Evolutionary conservation across 2,888 invertebrate species (phyloP).

Genomic region (Erpobdella octoculata): DNA sequence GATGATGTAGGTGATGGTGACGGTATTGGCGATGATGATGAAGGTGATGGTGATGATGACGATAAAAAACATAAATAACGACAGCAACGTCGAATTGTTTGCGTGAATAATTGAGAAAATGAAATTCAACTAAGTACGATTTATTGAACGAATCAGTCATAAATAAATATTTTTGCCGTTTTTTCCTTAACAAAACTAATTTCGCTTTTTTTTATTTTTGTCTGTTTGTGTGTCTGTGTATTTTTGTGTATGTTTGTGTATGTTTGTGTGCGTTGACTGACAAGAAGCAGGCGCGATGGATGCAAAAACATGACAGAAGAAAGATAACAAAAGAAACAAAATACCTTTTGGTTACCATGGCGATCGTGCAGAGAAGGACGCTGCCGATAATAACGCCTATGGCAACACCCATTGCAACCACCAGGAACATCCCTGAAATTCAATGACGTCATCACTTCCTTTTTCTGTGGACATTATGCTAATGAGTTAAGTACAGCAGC

Average conservation of each 20-base stretch:
- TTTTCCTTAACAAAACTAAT: too few relatives aligned
- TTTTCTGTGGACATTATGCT: too few relatives aligned
- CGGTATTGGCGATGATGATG: not conserved
- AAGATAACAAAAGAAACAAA: not conserved
- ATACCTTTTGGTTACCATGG: slow-evolving; percentile 24
- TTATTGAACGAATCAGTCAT: not conserved
- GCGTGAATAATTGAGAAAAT: not conserved
- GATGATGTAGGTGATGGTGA: not conserved
- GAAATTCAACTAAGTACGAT: not conserved
- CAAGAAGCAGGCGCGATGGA: too few relatives aligned
- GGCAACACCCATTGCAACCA: slow-evolving; percentile 23
- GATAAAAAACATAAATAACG: not conserved
- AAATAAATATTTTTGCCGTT: too few relatives aligned
- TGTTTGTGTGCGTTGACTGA: not conserved
- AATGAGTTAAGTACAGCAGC: too few relatives aligned
- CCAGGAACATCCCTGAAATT: slow-evolving; percentile 18
- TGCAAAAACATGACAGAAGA: too few relatives aligned
- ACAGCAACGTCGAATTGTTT: not conserved
- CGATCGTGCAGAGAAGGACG: slow-evolving; percentile 18
- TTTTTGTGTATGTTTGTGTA: not conserved
- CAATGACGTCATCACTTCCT: too few relatives aligned
- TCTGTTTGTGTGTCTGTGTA: not conserved
- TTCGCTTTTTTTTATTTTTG: too few relatives aligned
- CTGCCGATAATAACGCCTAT: slow-evolving; percentile 25
- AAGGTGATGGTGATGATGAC: not conserved